Base-by-base conservation (phyloP, 2,888 invertebrate species). In the Patella depressa region DNA sequence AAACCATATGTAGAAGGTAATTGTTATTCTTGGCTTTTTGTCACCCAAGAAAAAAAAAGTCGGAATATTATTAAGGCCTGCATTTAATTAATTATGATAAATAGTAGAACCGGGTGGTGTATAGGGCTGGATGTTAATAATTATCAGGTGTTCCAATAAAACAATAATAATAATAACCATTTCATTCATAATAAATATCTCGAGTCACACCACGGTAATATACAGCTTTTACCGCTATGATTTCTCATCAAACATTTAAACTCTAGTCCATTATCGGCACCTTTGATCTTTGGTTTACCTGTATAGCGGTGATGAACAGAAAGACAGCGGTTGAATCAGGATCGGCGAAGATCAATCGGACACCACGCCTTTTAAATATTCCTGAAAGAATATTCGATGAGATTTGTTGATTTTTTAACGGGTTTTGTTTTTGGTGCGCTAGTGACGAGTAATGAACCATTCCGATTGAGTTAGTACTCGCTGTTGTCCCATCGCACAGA, bases 21-120 rank as follows among this genome's bases (percentile, higher is more conserved):
- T 65, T 65, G 65, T 65, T 65, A 24, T 65, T 65, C 65, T 65
- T 65, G 19, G 65, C 65, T 24, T 65, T 65, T 65, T 65, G 65
- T 65, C 24, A 24, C 45, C 7, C 45, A 9, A 45, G 9, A 9
- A 45, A 45, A 45, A 45, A 45, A 45, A 45, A 45, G 45, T 45
- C 45, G 45, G 45, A 45, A 45, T 45, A 45, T 45, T 7, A 45
- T 45, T 45, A 45, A 45, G 45, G 45, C 5, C 24, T 65, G 65
- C 11, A 65, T 65, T 65, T 65, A 65, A 65, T 65, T 65, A 65
- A 65, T 65, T 24, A 65, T 24, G 24, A 65, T 24, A 65, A 65
- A 24, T 24, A 14, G 11, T 65, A 7, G 3, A 14, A 65, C 65
- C 65, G 65, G 65, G 65, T 65, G 65, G 65, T 24, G 17, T 11